Percentiles rank a stretch among this genome's conserved stretches.
Evolutionary conservation across 2,888 invertebrate species (phyloP).

Genomic region (Ophion obscuratus): DNA sequence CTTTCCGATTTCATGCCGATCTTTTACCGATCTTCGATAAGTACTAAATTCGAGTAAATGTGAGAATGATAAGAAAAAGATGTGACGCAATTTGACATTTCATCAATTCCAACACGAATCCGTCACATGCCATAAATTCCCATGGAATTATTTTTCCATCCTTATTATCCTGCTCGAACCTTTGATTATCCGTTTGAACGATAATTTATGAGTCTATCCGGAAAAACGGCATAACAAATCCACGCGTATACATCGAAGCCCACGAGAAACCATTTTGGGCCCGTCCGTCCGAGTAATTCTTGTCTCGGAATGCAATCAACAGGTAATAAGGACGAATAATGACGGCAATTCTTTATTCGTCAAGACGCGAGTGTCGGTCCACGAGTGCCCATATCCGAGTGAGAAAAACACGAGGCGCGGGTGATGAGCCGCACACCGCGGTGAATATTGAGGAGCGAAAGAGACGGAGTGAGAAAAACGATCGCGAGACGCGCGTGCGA

Average conservation of each 20-base stretch:
- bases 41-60: not conserved
- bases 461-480: conserved; percentile 59
- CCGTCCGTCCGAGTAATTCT: conserved; percentile 23
- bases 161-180: not conserved
- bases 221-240: not conserved
- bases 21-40: not conserved
- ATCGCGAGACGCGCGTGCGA: conserved; percentile 36
- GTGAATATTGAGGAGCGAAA: conserved; percentile 42
- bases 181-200: not conserved
- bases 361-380: conserved; percentile 44
- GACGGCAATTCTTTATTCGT: conserved; percentile 73
- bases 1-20: not conserved
- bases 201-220: not conserved
- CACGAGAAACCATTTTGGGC: conserved; percentile 24
- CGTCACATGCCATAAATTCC: not conserved
- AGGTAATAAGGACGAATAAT: conserved; percentile 77
- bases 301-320: conserved; percentile 76
- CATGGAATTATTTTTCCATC: not conserved
- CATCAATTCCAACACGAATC: not conserved
- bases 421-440: conserved; percentile 4
- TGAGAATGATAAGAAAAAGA: not conserved
- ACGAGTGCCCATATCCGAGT: conserved; percentile 16
- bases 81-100: not conserved
- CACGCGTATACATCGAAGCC: not conserved
- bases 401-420: conserved; percentile 17